Conservation (phyloP, 2,113 vertebrate species). For the Oxygymnocypris stewartii region DNA sequence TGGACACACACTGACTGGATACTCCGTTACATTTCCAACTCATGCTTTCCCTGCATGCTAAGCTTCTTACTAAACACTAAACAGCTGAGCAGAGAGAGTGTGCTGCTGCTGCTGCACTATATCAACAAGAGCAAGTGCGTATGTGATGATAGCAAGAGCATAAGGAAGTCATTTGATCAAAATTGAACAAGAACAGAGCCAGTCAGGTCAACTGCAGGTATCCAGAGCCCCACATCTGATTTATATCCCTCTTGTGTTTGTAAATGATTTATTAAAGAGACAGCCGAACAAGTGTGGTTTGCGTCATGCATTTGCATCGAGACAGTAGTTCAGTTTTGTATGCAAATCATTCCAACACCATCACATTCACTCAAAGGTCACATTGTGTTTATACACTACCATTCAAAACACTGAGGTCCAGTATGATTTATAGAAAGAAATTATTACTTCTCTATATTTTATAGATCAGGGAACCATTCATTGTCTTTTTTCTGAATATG, state of each 20-base stretch:
- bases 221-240: background rate
- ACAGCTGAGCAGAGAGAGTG: slow-evolving; percentile 71
- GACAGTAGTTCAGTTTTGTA: slow-evolving; percentile 27
- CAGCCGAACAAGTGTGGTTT: slow-evolving; percentile 28
- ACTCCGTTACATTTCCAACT: slow-evolving; percentile 72
- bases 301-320: slow-evolving; percentile 19
- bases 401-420: background rate
- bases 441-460: background rate
- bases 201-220: background rate
- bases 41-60: slow-evolving; percentile 72
- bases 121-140: background rate
- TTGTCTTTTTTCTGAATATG: too few relatives aligned
- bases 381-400: background rate
- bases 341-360: slow-evolving; percentile 6
- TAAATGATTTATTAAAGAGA: slow-evolving; percentile 47
- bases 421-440: background rate
- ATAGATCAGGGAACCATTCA: too few relatives aligned
- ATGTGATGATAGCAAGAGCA: background rate
- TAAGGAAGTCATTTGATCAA: background rate
- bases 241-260: background rate
- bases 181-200: slow-evolving; percentile 19
- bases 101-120: slow-evolving; percentile 41
- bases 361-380: background rate
- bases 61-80: slow-evolving; percentile 80
- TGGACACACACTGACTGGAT: slow-evolving; percentile 20